Conservation (phyloP, 2,797 vertebrate species). For the Malurus splendens region DNA sequence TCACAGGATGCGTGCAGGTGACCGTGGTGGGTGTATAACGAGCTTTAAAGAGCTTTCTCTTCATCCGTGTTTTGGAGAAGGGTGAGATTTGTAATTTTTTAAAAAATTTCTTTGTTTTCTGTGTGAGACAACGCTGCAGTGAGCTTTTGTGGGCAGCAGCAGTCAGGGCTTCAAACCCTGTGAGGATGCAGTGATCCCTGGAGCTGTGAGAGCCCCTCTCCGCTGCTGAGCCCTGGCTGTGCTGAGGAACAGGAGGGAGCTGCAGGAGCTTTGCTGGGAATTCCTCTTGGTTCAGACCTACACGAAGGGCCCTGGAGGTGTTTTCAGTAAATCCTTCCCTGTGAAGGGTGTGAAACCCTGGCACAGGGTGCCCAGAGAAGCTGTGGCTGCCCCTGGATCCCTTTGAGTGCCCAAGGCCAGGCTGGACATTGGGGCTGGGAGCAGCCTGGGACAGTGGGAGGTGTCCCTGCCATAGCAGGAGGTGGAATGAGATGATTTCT, state of each 20-base stretch:
- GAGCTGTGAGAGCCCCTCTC: neutral
- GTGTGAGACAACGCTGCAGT: neutral
- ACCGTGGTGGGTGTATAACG: too few relatives aligned
- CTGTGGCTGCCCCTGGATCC: neutral
- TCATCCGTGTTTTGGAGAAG: neutral
- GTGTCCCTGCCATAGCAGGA: too few relatives aligned
- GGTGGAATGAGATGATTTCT: neutral
- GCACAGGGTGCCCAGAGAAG: neutral
- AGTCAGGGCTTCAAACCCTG: neutral
- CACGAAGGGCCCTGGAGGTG: too few relatives aligned
- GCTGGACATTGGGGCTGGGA: neutral
- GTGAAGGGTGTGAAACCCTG: neutral
- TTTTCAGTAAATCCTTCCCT: neutral
- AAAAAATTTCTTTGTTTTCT: neutral
- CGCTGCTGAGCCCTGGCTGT: neutral
- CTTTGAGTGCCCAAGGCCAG: neutral
- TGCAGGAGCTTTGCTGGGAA: neutral
- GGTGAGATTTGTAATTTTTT: neutral
- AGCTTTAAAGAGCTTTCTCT: neutral
- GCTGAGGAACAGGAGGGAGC: neutral
- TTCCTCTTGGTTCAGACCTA: neutral
- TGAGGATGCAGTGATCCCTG: neutral
- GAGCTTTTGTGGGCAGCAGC: neutral
- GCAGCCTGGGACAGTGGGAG: accelerated
- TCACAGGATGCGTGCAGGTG: neutral